Base-by-base conservation (phyloP, 2,113 vertebrate species). In the Octodon degus region DNA sequence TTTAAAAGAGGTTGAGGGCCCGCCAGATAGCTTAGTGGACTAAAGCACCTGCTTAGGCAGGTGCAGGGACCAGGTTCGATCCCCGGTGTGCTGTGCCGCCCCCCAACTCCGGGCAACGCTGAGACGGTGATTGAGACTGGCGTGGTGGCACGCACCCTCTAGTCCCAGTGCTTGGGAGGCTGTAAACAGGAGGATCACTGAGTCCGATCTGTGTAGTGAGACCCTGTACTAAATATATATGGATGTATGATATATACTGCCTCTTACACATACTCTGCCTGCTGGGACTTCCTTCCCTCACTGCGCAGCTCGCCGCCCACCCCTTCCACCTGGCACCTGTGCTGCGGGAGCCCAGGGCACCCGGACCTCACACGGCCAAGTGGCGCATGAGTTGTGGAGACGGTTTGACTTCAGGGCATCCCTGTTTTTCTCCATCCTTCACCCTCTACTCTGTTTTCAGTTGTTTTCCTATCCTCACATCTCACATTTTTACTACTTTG, bases 1-100 rank as follows among this genome's bases (percentile, higher is more conserved):
- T 97, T 97, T 96, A 97, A 96, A 96, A 96, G 94, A 43, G 58
- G 80, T 96, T 90, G 62, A 62, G 88, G 50, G 50, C 50, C 50
- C 8, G 10, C 50, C 50, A 50, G 50, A 50, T 50, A 50, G 6
- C 50, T 50, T 9, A 50, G 50, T 7, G 50, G 50, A 50, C 50
- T 50, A 50, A 50, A 50, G 50, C 50, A 6, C 50, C 50, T 50
- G 50, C 50, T 50, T 10, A 50, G 50, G 50, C 50, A 50, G 11
- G 50, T 10, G 50, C 50, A 50, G 50, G 50, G 50, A 50, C 9
- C 50, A 50, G 50, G 50, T 50, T 50, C 11, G 9, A 50, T 50
- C 50, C 50, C 9, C 11, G 50, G 50, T 50, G 50, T 50, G 50
- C 50, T 50, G 50, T 50, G 50, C 50, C 6, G 11, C 1, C 50